Evolutionary conservation across 2,888 invertebrate genomes (phyloP), one percentile per base, ranked within the genome.

Genomic region (Exephanes ischioxanthus): DNA sequence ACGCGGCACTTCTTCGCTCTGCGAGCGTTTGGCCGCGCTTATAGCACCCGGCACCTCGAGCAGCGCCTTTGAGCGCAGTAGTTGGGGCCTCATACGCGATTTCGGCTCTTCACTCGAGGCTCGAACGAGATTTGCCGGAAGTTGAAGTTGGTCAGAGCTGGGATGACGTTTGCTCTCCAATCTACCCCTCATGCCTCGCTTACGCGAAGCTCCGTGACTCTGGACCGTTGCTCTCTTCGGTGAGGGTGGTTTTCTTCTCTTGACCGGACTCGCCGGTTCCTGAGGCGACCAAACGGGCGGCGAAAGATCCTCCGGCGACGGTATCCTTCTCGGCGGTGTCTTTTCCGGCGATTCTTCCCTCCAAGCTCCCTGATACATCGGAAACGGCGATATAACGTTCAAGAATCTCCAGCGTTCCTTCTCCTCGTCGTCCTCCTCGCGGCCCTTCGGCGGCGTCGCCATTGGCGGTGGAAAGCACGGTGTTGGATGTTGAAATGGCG

Each of bases 341-440:
- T 87, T 90, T 41, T 93, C 92, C 26, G 94, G 93, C 1, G 93
- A 91, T 66, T 92, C 91, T 78, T 94, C 94, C 82, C 90, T 93
- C 94, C 94, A 94, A 11, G 91, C 94, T 19, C 94, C 94, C 78
- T 94, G 94, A 55, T 94, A 94, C 11, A 94, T 80, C 3, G 94
- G 94, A 33, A 94, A 94, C 30, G 94, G 93, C 5, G 93, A 91
- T 11, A 94, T 91, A 85, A 92, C 92, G 68, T 93, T 94, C 33
- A 94, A 88, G 16, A 94, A 91, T 30, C 92, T 89, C 93, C 91
- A 91, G 3, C 93, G 92, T 70, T 90, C 91, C 16, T 92, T 91
- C n/a, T 92, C 92, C 16, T 94, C 93, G 63, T 92, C 92, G 85
- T 90, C 90, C 16, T 82, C 85, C 70, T 85, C 80, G 19, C 78